phyloP scores from a whole-genome alignment of 2,888 invertebrate species.

The Calliphora vomitoria region DNA sequence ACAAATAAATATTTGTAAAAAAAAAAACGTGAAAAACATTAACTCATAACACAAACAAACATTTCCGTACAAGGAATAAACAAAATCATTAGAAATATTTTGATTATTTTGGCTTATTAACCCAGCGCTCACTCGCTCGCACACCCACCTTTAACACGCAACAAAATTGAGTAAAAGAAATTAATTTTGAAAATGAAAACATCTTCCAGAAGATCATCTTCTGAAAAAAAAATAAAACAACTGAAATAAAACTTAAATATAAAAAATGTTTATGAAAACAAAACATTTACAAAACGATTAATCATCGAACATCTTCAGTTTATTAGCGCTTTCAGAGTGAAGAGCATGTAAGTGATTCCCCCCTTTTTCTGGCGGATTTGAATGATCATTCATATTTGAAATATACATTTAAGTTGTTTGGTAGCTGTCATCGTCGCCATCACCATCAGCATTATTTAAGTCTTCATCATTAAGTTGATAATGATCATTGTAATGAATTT shows the following conservation, averaged over 20 bases:
- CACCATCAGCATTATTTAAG: slow-evolving; percentile 22
- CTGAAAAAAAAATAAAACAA: neutral
- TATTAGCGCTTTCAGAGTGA: slow-evolving; percentile 44
- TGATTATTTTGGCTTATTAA: slow-evolving; percentile 50
- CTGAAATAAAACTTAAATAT: neutral
- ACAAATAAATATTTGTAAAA: slow-evolving; percentile 6
- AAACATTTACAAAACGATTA: slow-evolving; percentile 81
- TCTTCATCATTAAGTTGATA: neutral
- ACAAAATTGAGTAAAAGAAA: neutral
- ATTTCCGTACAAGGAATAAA: neutral
- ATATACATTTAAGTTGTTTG: slow-evolving; percentile 39
- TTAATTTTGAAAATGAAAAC: slow-evolving; percentile 3
- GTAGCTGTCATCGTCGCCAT: slow-evolving; percentile 60
- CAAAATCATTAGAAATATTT: slow-evolving; percentile 14
- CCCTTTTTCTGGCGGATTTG: slow-evolving; percentile 2
- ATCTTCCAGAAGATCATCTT: slow-evolving; percentile 4
- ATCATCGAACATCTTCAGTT: slow-evolving; percentile 78
- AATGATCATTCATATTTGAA: slow-evolving; percentile 45
- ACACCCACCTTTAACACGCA: slow-evolving; percentile 50
- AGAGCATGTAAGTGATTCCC: slow-evolving; percentile 28
- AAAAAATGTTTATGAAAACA: slow-evolving; percentile 81
- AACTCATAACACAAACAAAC: slow-evolving; percentile 36
- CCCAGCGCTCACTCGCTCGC: neutral
- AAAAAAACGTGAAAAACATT: slow-evolving; percentile 35
- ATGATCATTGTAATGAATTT: slow-evolving; percentile 32